phyloP scores from a whole-genome alignment of 2,797 vertebrate genomes.

The Morelia viridis region DNA sequence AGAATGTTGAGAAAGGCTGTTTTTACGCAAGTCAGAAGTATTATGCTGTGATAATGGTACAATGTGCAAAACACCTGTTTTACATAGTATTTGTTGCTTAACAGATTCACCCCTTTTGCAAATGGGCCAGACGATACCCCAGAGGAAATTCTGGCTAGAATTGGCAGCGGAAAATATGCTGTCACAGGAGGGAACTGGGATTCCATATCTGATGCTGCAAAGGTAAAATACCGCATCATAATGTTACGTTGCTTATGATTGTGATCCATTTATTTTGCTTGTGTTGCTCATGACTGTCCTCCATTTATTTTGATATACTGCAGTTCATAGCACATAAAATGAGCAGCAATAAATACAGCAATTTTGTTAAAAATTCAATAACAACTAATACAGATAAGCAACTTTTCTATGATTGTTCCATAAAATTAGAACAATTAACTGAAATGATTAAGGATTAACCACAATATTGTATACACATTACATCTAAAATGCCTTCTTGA shows the following conservation, averaged over 20 bases:
- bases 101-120: slow-evolving; percentile 94
- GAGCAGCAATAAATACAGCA: not conserved
- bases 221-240: slow-evolving; percentile 72
- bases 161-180: slow-evolving; percentile 88
- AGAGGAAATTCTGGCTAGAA: slow-evolving; percentile 92
- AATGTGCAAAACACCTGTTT: not conserved
- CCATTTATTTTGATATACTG: not conserved
- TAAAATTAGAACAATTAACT: not conserved
- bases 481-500: not conserved
- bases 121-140: slow-evolving; percentile 90
- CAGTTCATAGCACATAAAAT: not conserved
- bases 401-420: not conserved
- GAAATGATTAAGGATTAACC: not conserved
- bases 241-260: not conserved
- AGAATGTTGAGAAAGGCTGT: not conserved
- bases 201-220: slow-evolving; percentile 88
- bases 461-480: not conserved
- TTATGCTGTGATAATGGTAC: not conserved
- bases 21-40: slow-evolving; percentile 11
- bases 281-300: not conserved
- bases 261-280: not conserved
- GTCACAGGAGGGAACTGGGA: slow-evolving; percentile 96
- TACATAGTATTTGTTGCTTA: rapidly evolving
- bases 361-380: not conserved
- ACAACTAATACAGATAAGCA: not conserved